Conservation (phyloP, 2,113 vertebrate species). For the Gobiocypris rarus region DNA sequence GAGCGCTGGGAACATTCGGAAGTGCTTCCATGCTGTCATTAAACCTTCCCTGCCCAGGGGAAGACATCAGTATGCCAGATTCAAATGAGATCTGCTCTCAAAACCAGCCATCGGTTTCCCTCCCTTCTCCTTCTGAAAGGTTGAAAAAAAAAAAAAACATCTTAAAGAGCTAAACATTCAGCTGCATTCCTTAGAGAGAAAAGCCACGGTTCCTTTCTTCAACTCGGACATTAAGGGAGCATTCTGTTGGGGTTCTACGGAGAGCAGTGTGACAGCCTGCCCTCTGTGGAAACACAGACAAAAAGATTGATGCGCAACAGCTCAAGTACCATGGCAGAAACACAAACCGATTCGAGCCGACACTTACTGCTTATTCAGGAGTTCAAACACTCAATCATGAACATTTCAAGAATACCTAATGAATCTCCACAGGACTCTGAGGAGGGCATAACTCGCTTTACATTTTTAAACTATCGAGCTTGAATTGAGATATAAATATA, state of each 20-base stretch:
- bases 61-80: constrained; percentile 33
- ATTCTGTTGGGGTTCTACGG: constrained; percentile 1
- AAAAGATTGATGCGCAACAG: neutral
- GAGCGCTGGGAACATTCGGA: neutral
- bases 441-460: constrained; percentile 9
- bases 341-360: neutral
- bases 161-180: constrained; percentile 36
- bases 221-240: constrained; percentile 43
- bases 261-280: neutral
- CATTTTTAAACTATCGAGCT: constrained; percentile 16
- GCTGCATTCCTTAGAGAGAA: constrained; percentile 11
- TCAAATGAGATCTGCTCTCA: constrained; percentile 31
- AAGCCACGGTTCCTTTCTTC: constrained; percentile 9
- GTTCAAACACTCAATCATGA: constrained; percentile 28
- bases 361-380: neutral
- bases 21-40: constrained; percentile 31
- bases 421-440: constrained; percentile 23
- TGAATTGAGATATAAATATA: constrained; percentile 30
- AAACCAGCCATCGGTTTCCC: constrained; percentile 7
- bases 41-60: constrained; percentile 32
- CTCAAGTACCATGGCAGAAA: neutral
- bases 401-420: constrained; percentile 31
- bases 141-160: constrained; percentile 31
- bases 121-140: neutral
- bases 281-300: constrained; percentile 7